Evolutionary conservation across 2,888 invertebrate species (phyloP).

Genomic region (Andrena marginata): DNA sequence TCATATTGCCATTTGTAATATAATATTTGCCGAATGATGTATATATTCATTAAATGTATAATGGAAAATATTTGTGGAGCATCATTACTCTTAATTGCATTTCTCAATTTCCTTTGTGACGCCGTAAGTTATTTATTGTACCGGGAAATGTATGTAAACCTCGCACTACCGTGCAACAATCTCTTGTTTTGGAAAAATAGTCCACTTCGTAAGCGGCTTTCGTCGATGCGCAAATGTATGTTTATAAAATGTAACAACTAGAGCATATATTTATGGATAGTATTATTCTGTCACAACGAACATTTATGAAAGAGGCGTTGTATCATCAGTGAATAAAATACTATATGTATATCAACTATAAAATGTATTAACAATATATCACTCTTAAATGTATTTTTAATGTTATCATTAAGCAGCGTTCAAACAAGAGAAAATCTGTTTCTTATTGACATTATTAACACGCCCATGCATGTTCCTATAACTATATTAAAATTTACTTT

Average conservation of each 20-base stretch:
- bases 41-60: background rate
- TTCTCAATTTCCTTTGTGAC: background rate
- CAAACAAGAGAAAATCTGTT: constrained; percentile 9
- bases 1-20: background rate
- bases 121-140: background rate
- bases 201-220: constrained; percentile 7
- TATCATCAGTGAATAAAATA: constrained; percentile 19
- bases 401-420: constrained; percentile 18
- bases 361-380: constrained; percentile 28
- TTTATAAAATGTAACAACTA: constrained; percentile 27
- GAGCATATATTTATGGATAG: constrained; percentile 8
- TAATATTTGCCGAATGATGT: background rate
- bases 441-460: background rate
- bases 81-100: background rate
- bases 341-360: constrained; percentile 25
- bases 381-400: constrained; percentile 22
- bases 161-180: background rate
- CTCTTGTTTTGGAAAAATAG: background rate
- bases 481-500: background rate
- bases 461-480: background rate
- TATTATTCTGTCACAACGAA: constrained; percentile 1
- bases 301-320: constrained; percentile 10
- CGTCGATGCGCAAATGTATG: background rate
- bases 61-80: background rate
- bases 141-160: background rate